Conservation (phyloP, 2,888 invertebrate genomes). For the Parascotia fuliginaria region DNA sequence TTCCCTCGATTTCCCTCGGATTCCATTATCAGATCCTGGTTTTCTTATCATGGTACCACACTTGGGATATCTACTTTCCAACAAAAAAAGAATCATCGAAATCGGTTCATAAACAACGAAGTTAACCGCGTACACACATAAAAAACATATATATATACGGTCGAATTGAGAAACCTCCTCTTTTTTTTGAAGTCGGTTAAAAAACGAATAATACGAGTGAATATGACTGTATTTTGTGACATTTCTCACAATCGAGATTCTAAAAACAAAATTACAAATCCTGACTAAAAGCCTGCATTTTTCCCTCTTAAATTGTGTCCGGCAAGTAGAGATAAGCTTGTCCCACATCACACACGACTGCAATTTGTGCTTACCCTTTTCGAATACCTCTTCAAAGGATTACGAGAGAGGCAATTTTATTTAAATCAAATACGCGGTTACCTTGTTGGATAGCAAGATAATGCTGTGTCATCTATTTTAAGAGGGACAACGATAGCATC, state of each 20-base stretch:
- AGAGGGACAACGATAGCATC: not conserved
- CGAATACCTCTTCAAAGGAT: constrained; percentile 1
- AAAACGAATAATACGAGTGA: no score
- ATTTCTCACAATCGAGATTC: not conserved
- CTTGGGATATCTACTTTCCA: no score
- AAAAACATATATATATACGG: no score
- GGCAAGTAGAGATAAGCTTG: not conserved
- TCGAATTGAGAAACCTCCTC: no score
- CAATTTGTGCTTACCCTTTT: not conserved
- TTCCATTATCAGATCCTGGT: no score
- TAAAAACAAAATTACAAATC: constrained; percentile 1
- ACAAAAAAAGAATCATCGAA: no score
- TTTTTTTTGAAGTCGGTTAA: no score
- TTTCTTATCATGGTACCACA: no score
- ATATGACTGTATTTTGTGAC: no score
- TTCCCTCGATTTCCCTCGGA: no score
- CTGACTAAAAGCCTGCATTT: not conserved
- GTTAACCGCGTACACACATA: no score
- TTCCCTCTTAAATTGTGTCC: not conserved
- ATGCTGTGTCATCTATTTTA: not conserved
- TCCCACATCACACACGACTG: constrained; percentile 3
- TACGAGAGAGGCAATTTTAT: constrained; percentile 1
- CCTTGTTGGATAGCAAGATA: not conserved
- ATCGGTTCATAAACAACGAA: no score
- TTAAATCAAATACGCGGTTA: constrained; percentile 1